These are phyloP conservation scores for Opisthocomus hoazin DNA, from an alignment of 2,113 vertebrate species.

Conservation along the genomic window DNA sequence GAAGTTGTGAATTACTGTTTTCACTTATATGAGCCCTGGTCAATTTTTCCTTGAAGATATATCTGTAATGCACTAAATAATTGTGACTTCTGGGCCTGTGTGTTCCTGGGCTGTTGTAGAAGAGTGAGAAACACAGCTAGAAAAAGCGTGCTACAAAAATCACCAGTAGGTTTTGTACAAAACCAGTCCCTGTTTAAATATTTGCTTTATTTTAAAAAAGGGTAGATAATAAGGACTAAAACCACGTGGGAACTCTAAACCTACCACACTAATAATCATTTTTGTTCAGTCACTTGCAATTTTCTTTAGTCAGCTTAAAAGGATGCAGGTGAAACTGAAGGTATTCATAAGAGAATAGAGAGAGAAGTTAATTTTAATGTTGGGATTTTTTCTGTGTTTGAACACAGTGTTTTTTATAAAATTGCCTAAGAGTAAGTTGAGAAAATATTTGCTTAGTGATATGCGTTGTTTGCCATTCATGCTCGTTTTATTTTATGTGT, in stretches of 20 bases:
- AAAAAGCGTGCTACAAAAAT: neutral
- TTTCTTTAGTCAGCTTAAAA: neutral
- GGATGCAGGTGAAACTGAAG: neutral
- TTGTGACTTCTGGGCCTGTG: neutral
- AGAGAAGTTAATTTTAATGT: neutral
- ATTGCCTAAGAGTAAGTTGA: neutral
- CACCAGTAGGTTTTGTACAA: neutral
- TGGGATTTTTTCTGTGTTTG: neutral
- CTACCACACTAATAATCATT: neutral
- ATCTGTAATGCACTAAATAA: neutral
- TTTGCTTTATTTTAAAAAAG: neutral
- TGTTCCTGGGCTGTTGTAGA: neutral
- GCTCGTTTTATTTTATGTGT: neutral
- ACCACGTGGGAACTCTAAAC: neutral
- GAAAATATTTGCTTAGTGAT: neutral
- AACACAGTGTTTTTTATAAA: neutral
- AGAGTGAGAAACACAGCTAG: neutral
- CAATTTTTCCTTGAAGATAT: neutral
- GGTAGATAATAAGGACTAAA: neutral
- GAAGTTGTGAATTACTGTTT: neutral
- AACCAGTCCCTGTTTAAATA: neutral
- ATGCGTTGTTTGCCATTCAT: neutral
- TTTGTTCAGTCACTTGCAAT: neutral
- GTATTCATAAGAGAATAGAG: neutral
- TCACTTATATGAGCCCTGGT: rapidly evolving